A percentile compares a stretch with the other conserved stretches of the same genome.
phyloP scores from a whole-genome alignment of 2,113 vertebrate genomes.

The Melozone crissalis region DNA sequence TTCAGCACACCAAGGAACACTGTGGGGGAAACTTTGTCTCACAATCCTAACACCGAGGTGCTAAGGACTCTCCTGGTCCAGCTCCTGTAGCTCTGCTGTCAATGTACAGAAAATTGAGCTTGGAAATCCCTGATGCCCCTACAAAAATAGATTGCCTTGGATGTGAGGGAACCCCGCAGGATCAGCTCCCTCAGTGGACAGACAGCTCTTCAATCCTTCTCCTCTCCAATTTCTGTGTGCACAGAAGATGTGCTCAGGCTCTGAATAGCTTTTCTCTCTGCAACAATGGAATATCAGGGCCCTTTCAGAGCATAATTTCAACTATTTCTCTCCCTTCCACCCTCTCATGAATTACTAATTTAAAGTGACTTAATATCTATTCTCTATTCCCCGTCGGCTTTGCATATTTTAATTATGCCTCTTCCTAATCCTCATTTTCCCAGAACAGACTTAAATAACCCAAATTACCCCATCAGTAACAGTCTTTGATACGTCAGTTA shows the following conservation, averaged over 20 bases:
- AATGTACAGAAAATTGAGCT: background rate
- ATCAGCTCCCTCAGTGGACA: accelerated
- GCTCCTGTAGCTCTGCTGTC: background rate
- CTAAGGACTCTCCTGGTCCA: background rate
- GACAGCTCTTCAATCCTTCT: background rate
- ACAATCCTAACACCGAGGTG: background rate
- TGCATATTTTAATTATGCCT: conserved; percentile 56
- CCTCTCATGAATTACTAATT: conserved; percentile 42
- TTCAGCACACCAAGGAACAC: background rate
- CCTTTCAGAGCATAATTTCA: conserved; percentile 39
- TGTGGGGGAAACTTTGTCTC: background rate
- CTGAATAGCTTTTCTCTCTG: conserved; percentile 32
- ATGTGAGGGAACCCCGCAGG: background rate
- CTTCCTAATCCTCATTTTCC: conserved; percentile 48
- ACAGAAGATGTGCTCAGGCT: background rate
- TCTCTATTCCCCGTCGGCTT: conserved; percentile 49
- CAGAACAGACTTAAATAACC: conserved; percentile 12
- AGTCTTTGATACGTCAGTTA: conserved; percentile 34
- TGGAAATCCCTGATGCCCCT: background rate
- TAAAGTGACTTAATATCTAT: conserved; percentile 38
- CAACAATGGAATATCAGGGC: conserved; percentile 6
- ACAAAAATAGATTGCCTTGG: background rate
- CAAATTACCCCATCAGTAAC: conserved; percentile 41
- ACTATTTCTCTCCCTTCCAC: background rate
- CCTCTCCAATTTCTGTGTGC: background rate